phyloP scores from a whole-genome alignment of 2,888 invertebrate genomes.

The Pollenia labialis region DNA sequence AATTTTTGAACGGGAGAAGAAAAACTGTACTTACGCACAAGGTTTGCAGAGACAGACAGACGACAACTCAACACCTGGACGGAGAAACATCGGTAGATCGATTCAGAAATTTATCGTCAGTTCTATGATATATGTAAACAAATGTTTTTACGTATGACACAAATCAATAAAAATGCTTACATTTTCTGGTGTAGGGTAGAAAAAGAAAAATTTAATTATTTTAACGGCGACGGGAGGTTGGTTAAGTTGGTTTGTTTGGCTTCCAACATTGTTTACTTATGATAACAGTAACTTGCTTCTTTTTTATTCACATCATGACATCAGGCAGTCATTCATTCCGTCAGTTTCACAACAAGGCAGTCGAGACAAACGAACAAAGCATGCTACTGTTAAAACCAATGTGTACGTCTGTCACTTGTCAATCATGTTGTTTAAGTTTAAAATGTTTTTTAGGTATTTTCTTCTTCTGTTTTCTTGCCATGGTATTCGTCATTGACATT shows the following conservation, averaged over 20 bases:
- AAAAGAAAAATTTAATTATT: slow-evolving; percentile 17
- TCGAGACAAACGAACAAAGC: slow-evolving; percentile 7
- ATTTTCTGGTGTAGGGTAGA: too few species aligned
- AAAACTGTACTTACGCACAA: too few species aligned
- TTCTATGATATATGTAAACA: too few species aligned
- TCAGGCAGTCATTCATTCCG: neutral
- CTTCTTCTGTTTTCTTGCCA: neutral
- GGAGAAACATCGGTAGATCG: too few species aligned
- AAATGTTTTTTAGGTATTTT: slow-evolving; percentile 44
- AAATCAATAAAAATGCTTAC: too few species aligned
- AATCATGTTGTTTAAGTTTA: slow-evolving; percentile 58
- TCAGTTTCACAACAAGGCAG: neutral
- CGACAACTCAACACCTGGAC: too few species aligned
- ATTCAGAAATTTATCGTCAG: too few species aligned
- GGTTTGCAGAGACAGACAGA: too few species aligned
- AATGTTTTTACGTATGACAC: too few species aligned
- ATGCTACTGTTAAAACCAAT: slow-evolving; percentile 30
- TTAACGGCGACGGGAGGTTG: slow-evolving; percentile 2
- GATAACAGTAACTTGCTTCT: neutral
- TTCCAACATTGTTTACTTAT: slow-evolving; percentile 14
- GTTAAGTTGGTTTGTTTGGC: neutral
- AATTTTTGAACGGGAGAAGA: too few species aligned
- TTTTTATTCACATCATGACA: slow-evolving; percentile 18
- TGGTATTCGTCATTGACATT: slow-evolving; percentile 47
- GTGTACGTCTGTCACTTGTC: slow-evolving; percentile 61